These are phyloP conservation scores for Apotomis turbidana DNA, from an alignment of 2,888 invertebrate species.

Conservation along the genomic window DNA sequence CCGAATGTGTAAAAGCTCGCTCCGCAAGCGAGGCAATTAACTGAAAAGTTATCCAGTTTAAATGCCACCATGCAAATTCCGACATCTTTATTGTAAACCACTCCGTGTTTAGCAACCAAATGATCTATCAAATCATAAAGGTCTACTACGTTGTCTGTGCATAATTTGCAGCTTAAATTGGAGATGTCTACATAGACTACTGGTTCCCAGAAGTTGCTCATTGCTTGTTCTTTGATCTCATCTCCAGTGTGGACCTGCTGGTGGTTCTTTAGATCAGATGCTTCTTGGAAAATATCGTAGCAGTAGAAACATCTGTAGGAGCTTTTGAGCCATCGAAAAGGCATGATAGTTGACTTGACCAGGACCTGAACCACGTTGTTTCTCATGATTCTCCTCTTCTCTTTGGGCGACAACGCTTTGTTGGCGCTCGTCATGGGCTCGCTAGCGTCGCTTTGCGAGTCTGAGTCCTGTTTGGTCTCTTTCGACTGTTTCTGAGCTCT, in stretches of 20 bases:
- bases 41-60: slow-evolving; percentile 67
- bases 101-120: slow-evolving; percentile 62
- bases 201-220: slow-evolving; percentile 77
- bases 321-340: slow-evolving; percentile 76
- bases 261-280: slow-evolving; percentile 67
- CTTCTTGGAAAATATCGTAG: slow-evolving; percentile 77
- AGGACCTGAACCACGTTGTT: slow-evolving; percentile 70
- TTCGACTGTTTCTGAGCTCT: slow-evolving; percentile 65
- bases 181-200: slow-evolving; percentile 73
- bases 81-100: slow-evolving; percentile 70
- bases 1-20: slow-evolving; percentile 73
- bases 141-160: slow-evolving; percentile 62
- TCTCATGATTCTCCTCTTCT: slow-evolving; percentile 69
- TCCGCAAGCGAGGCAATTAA: slow-evolving; percentile 69
- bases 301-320: slow-evolving; percentile 79
- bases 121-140: slow-evolving; percentile 73
- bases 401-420: slow-evolving; percentile 55
- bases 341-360: slow-evolving; percentile 70
- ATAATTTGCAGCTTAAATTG: slow-evolving; percentile 65
- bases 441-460: slow-evolving; percentile 36
- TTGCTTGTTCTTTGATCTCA: slow-evolving; percentile 64
- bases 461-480: slow-evolving; percentile 35
- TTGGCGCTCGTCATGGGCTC: slow-evolving; percentile 41
- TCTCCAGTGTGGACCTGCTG: slow-evolving; percentile 63
- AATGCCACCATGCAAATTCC: slow-evolving; percentile 75